A percentile compares a stretch with the other conserved stretches of the same genome.
These are phyloP conservation scores for Ostrea edulis DNA, from an alignment of 1,140 invertebrate species.

Conservation along the genomic window DNA sequence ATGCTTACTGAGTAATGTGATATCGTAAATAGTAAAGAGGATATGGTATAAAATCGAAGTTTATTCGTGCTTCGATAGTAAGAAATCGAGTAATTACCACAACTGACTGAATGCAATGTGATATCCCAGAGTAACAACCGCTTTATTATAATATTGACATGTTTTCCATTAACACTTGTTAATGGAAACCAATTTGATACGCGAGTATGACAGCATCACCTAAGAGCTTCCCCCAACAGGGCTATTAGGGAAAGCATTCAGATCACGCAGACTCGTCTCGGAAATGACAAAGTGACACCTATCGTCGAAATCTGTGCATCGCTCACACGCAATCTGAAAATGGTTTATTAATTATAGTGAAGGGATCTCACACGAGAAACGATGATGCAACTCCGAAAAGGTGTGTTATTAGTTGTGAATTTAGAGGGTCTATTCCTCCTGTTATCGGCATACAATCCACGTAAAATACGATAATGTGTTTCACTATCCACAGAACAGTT, in stretches of 20 bases:
- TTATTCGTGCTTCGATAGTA: background rate
- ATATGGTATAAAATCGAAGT: too few species aligned
- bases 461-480: too few species aligned
- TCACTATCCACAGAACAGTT: too few species aligned
- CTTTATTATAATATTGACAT: constrained; percentile 34
- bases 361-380: background rate
- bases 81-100: background rate
- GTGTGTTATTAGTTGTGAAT: too few species aligned
- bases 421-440: too few species aligned
- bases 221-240: background rate
- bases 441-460: too few species aligned
- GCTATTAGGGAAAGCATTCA: background rate
- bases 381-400: too few species aligned
- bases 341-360: background rate
- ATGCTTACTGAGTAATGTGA: too few species aligned
- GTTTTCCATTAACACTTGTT: constrained; percentile 23
- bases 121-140: constrained; percentile 2
- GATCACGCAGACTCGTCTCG: background rate
- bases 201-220: background rate
- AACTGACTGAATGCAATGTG: background rate
- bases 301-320: background rate
- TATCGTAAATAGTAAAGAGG: too few species aligned
- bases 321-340: background rate
- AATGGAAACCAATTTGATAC: constrained; percentile 30
- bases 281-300: background rate